A percentile compares a stretch with the other conserved stretches of the same genome.
These are phyloP conservation scores for Halictus quadricinctus DNA, from an alignment of 2,888 invertebrate species.

Conservation along the genomic window DNA sequence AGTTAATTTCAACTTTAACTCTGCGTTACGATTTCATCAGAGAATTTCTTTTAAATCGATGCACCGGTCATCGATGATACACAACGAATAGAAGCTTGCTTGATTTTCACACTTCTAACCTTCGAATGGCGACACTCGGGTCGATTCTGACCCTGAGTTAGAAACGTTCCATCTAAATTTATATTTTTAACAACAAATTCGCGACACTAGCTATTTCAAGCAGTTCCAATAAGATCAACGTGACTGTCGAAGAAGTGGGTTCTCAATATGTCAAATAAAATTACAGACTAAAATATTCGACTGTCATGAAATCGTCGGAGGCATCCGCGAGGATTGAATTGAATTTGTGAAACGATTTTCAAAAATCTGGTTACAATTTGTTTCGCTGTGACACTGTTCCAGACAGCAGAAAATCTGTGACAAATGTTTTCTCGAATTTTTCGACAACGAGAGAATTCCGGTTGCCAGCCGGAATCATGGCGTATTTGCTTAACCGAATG, in stretches of 20 bases:
- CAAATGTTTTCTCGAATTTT: not conserved
- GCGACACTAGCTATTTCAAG: too few relatives aligned
- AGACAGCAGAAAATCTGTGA: not conserved
- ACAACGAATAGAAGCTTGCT: not conserved
- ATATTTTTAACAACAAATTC: not conserved
- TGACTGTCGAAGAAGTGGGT: too few relatives aligned
- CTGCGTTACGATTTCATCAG: not conserved
- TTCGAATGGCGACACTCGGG: not conserved
- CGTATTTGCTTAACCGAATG: not conserved
- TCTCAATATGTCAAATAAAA: too few relatives aligned
- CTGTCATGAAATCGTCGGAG: too few relatives aligned
- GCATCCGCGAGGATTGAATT: not conserved
- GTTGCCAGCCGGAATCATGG: not conserved
- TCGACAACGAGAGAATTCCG: not conserved
- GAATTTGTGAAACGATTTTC: not conserved
- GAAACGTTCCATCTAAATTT: not conserved
- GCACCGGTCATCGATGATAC: not conserved
- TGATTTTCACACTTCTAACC: not conserved
- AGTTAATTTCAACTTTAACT: not conserved
- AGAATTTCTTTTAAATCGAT: not conserved
- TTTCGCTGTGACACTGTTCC: not conserved
- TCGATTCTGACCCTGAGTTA: not conserved
- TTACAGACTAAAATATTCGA: too few relatives aligned
- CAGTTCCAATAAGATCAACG: too few relatives aligned
- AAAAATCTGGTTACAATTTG: not conserved